Evolutionary conservation across 2,797 vertebrate species (phyloP), one percentile per base, ranked within the genome.

Genomic region (Leptoclinus maculatus): DNA sequence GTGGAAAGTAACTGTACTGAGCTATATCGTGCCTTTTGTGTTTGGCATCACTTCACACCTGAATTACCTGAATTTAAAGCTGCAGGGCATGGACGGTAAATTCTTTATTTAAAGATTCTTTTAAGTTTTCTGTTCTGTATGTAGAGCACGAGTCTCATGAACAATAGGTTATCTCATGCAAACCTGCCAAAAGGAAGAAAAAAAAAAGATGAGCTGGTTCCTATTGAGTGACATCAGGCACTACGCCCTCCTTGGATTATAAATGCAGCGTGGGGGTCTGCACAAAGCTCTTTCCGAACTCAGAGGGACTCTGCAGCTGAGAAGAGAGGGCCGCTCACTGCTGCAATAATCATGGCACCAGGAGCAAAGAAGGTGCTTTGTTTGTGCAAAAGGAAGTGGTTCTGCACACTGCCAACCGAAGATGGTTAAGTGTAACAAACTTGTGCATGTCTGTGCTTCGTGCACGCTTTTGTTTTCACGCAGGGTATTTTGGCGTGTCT

Each of bases 401-500:
- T 76, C 9, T 41, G 59, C 51, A 8, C 19, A 7, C 54, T 23
- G 11, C 4, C 4, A 23, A 5, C 12, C 3, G 11, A 0, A 5
- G 0, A 43, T 2, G 3, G 27, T 25, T 0, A 6, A 39, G 4
- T 10, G 19, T n/a, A 7, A 16, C 54, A 17, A 2, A 53, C 32
- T 5, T 34, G 0, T 4, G 54, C 38, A 2, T 19, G n/a, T 34
- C 0, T 34, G 5, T 11, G 45, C 25, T 0, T n/a, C 36, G 4
- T 70, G 63, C 71, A 14, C 21, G 4, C 16, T 9, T 29, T 7
- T 0, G 10, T 21, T 19, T 23, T 27, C 23, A 0, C 85, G 56
- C 77, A 99, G 98, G 95, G 96, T 32, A 94, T 99, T 90, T 70
- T 99, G 87, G 96, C 98, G 90, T 96, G 98, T 34, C 90, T 99